Conservation (phyloP, 2,888 invertebrate species). For the Lymantria dispar region DNA sequence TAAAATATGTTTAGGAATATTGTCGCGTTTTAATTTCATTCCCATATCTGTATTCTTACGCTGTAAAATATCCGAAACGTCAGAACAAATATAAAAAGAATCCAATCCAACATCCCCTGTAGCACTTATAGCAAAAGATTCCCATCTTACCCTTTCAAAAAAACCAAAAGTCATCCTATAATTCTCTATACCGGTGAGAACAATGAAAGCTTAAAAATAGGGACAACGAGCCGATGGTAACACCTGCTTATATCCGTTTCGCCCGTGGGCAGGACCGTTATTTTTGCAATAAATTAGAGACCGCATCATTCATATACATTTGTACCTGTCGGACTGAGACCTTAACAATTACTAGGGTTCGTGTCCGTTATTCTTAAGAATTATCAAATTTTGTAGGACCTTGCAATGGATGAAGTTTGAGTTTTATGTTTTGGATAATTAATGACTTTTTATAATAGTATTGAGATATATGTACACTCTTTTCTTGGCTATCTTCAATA, state of each 20-base stretch:
- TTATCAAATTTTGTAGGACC: too few species aligned
- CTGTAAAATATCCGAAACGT: too few species aligned
- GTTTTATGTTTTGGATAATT: too few species aligned
- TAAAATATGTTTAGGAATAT: too few species aligned
- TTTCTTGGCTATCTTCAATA: too few species aligned
- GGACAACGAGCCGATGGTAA: constrained; percentile 30
- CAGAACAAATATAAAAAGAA: too few species aligned
- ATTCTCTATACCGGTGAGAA: constrained; percentile 39
- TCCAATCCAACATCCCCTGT: too few species aligned
- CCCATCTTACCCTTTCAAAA: constrained; percentile 40
- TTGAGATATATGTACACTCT: too few species aligned
- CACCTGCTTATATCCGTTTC: constrained; percentile 42
- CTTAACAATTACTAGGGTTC: constrained; percentile 41
- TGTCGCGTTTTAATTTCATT: too few species aligned
- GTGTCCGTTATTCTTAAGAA: constrained; percentile 16
- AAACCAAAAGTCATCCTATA: constrained; percentile 41
- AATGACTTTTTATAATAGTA: too few species aligned
- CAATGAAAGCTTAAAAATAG: constrained; percentile 38
- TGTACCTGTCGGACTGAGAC: constrained; percentile 38
- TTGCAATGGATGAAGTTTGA: too few species aligned
- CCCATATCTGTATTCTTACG: too few species aligned
- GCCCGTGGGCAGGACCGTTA: constrained; percentile 33
- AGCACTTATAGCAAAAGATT: constrained; percentile 27
- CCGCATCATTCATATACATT: constrained; percentile 42
- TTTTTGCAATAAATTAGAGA: constrained; percentile 57